Percentiles rank a stretch among this genome's conserved stretches.
phyloP scores from a whole-genome alignment of 2,888 invertebrate species.

The Lymantria dispar region DNA sequence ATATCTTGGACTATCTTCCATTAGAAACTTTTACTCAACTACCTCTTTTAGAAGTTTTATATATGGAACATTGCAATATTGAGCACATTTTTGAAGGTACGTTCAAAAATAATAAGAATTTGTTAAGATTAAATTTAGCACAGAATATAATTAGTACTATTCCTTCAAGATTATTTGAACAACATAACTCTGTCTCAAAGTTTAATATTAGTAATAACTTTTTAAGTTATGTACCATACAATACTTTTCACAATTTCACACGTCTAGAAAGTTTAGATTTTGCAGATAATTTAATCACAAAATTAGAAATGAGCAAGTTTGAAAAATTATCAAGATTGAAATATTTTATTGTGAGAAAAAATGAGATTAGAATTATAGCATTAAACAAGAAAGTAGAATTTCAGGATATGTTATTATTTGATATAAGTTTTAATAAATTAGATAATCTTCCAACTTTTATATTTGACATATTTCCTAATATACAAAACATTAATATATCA shows the following conservation, averaged over 20 bases:
- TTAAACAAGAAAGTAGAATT: slow-evolving; percentile 62
- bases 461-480: slow-evolving; percentile 69
- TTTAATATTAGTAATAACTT: slow-evolving; percentile 88
- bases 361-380: slow-evolving; percentile 66
- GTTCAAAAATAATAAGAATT: slow-evolving; percentile 88
- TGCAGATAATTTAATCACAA: slow-evolving; percentile 85
- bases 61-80: slow-evolving; percentile 87
- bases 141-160: slow-evolving; percentile 86
- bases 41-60: slow-evolving; percentile 88
- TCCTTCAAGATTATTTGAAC: slow-evolving; percentile 85
- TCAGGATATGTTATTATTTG: slow-evolving; percentile 58
- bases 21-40: slow-evolving; percentile 87
- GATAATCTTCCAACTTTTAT: slow-evolving; percentile 56
- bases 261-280: slow-evolving; percentile 87
- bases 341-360: slow-evolving; percentile 65
- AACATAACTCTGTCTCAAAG: slow-evolving; percentile 87
- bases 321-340: slow-evolving; percentile 64
- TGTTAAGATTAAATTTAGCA: slow-evolving; percentile 87
- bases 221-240: slow-evolving; percentile 89
- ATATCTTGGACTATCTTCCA: slow-evolving; percentile 89
- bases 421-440: slow-evolving; percentile 68
- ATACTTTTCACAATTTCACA: slow-evolving; percentile 87
- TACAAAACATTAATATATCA: slow-evolving; percentile 70
- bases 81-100: slow-evolving; percentile 86
- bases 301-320: slow-evolving; percentile 85